Evolutionary conservation across 2,888 invertebrate genomes (phyloP), one percentile per base, ranked within the genome.

Genomic region (Lordiphosa fenestrarum): DNA sequence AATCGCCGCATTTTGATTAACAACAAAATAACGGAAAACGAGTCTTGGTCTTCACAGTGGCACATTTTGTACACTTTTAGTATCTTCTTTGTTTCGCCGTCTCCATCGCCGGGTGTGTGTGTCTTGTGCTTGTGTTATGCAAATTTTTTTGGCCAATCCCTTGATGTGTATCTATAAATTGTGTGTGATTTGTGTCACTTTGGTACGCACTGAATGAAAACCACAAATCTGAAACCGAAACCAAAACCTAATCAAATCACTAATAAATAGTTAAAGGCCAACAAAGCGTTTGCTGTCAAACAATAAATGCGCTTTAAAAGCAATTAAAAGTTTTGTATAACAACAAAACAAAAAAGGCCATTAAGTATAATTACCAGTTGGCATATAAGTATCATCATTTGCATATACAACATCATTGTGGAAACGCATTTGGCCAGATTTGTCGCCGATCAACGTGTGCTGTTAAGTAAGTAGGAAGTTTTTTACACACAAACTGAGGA

Each of bases 231-330:
- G 12, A 41, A 41, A 63, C 25, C 13, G 15, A 56, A 47, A 51
- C 33, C 23, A 38, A 48, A 49, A 23, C 42, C 53, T 54, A 48
- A 56, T 73, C 65, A 53, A 73, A 54, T 62, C 12, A 48, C 56
- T 59, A 47, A 58, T 71, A 41, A 36, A 44, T 30, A 65, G 40
- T 53, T 57, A 44, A 47, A 49, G 42, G 56, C 35, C 40, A 51
- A 66, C 74, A 76, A 76, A 76, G 82, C 75, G 78, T 59, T 82
- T 60, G 59, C 56, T 60, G 53, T 71, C 55, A 58, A 58, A 77
- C 69, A 73, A 74, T 69, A 52, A 73, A 81, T 81, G 52, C 60
- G 61, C 53, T 76, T 69, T 49, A 75, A 63, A 68, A 55, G 62
- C 75, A 70, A 78, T 72, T 82, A 71, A 73, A 57, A 71, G 65